Conservation (phyloP, 2,113 vertebrate species). For the Heteronetta atricapilla region DNA sequence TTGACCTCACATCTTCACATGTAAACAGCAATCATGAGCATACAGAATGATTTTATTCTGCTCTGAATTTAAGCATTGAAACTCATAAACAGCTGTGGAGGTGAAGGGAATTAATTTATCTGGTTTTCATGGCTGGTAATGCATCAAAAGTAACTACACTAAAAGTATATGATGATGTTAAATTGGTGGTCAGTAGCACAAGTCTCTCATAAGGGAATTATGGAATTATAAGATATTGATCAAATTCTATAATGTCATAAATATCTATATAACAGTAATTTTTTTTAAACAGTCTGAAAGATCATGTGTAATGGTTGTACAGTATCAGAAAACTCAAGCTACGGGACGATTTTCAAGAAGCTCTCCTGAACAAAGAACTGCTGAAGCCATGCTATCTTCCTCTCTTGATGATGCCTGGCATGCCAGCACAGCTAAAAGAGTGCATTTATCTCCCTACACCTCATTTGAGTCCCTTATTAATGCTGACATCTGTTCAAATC, state of each 20-base stretch:
- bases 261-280: not conserved
- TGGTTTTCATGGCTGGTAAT: not conserved
- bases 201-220: not conserved
- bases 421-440: conserved; percentile 35
- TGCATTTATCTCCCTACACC: conserved; percentile 72
- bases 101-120: not conserved
- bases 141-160: not conserved
- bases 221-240: not conserved
- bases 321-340: not conserved
- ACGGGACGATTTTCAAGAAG: not conserved
- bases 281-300: not conserved
- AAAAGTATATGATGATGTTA: not conserved
- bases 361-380: not conserved
- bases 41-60: not conserved
- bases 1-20: not conserved
- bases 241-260: not conserved
- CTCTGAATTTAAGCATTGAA: not conserved
- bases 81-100: not conserved
- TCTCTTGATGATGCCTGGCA: conserved; percentile 18
- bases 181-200: not conserved
- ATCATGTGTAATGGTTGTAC: not conserved
- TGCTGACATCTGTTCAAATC: conserved; percentile 78
- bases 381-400: conserved; percentile 26
- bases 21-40: not conserved
- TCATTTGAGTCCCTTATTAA: conserved; percentile 76